Percentiles rank a stretch among this genome's conserved stretches.
phyloP scores from a whole-genome alignment of 92 coral and sea anemone species.

The Hydrozoanthus gracilis region DNA sequence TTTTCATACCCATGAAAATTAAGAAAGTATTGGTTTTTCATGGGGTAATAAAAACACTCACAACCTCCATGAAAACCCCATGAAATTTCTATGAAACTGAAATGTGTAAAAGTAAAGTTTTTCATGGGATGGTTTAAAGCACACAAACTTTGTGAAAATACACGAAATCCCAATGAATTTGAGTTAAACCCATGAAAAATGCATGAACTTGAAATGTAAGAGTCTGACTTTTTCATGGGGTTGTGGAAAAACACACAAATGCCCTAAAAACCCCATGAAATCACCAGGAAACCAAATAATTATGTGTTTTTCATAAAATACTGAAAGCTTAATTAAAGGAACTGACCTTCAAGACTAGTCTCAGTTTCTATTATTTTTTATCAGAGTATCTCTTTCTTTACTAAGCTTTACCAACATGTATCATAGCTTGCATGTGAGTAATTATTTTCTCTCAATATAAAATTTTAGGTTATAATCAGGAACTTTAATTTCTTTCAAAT shows the following conservation, averaged over 20 bases:
- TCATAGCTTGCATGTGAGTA: conserved; percentile 21
- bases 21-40: background rate
- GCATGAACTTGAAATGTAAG: background rate
- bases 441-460: background rate
- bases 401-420: conserved; percentile 6
- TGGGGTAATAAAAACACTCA: too few relatives aligned
- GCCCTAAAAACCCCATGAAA: background rate
- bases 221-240: too few relatives aligned
- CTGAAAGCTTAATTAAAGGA: too few relatives aligned
- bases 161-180: background rate
- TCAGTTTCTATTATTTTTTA: background rate
- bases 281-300: background rate
- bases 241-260: background rate
- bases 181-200: background rate
- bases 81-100: conserved; percentile 1
- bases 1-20: conserved; percentile 27
- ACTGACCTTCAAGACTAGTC: background rate
- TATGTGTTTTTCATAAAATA: background rate
- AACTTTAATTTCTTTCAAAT: background rate
- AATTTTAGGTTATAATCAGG: background rate
- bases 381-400: background rate
- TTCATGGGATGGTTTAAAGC: background rate
- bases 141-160: too few relatives aligned
- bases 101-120: background rate
- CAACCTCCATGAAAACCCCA: background rate